Evolutionary conservation across 2,113 vertebrate species (phyloP).

Genomic region (Rhizomys pruinosus): DNA sequence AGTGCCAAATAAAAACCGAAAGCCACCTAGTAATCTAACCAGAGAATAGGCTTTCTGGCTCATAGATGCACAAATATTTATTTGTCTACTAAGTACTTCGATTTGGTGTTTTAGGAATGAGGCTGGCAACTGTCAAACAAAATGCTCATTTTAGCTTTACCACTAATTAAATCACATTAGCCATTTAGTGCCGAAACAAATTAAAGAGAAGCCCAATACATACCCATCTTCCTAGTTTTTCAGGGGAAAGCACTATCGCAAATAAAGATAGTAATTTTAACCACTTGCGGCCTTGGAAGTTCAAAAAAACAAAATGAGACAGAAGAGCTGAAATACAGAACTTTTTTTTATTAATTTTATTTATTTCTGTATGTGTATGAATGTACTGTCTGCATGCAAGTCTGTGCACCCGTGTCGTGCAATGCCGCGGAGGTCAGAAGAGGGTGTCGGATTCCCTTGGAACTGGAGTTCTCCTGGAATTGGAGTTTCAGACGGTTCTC

Average conservation of each 20-base stretch:
- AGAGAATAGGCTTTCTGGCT: slow-evolving; percentile 4
- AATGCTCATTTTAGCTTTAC: slow-evolving; percentile 39
- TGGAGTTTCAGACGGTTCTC: too few species aligned
- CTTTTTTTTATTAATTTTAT: too few species aligned
- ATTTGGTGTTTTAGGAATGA: neutral
- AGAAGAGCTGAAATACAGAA: slow-evolving; percentile 7
- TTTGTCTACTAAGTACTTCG: neutral
- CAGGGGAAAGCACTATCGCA: neutral
- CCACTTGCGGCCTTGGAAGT: neutral
- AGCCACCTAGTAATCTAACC: slow-evolving; percentile 17
- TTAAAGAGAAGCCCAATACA: slow-evolving; percentile 11
- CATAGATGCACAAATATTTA: neutral
- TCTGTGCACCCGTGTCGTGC: too few species aligned
- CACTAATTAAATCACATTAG: slow-evolving; percentile 17
- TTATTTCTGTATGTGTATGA: too few species aligned
- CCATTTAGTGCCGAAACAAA: slow-evolving; percentile 33
- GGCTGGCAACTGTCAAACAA: neutral
- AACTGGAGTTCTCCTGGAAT: too few species aligned
- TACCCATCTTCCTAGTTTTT: neutral
- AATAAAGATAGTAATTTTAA: slow-evolving; percentile 43
- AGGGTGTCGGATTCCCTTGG: too few species aligned
- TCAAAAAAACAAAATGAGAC: neutral
- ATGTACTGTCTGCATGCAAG: too few species aligned
- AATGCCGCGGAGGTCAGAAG: too few species aligned
- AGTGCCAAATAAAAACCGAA: slow-evolving; percentile 28